Evolutionary conservation across 2,888 invertebrate genomes (phyloP).

Genomic region (Myathropa florea): DNA sequence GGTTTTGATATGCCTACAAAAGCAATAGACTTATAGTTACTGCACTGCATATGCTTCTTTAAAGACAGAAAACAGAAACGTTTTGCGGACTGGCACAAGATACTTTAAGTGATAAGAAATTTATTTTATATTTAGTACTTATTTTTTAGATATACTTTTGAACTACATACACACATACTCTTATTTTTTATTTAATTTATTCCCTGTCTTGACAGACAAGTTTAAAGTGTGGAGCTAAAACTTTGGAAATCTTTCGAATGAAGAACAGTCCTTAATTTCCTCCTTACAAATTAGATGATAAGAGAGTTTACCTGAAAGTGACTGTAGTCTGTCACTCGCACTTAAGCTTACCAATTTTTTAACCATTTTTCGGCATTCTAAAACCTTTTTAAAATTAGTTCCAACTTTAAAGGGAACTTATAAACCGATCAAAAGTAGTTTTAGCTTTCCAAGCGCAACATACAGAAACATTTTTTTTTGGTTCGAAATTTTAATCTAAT

Average conservation of each 20-base stretch:
- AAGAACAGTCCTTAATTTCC: not conserved
- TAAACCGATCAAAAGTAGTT: too few relatives aligned
- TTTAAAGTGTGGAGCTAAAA: not conserved
- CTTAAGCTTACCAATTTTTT: too few relatives aligned
- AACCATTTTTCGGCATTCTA: too few relatives aligned
- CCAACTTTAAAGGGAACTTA: too few relatives aligned
- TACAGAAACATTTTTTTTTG: too few relatives aligned
- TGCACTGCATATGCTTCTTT: slow-evolving; percentile 47
- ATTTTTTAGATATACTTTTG: not conserved
- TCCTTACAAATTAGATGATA: too few relatives aligned
- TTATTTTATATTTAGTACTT: not conserved
- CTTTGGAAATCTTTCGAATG: not conserved
- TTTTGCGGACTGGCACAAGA: not conserved
- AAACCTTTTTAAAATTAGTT: too few relatives aligned
- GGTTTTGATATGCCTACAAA: not conserved
- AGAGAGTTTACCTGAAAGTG: too few relatives aligned
- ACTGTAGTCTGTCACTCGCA: too few relatives aligned
- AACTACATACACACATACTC: not conserved
- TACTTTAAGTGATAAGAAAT: not conserved
- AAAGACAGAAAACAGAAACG: not conserved
- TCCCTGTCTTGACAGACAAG: not conserved
- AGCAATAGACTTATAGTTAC: slow-evolving; percentile 9
- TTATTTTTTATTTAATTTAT: not conserved
- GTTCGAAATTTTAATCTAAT: too few relatives aligned
- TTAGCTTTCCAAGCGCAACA: too few relatives aligned